A percentile compares a stretch with the other conserved stretches of the same genome.
Evolutionary conservation across 2,888 invertebrate species (phyloP).

Genomic region (Philereme transversata): DNA sequence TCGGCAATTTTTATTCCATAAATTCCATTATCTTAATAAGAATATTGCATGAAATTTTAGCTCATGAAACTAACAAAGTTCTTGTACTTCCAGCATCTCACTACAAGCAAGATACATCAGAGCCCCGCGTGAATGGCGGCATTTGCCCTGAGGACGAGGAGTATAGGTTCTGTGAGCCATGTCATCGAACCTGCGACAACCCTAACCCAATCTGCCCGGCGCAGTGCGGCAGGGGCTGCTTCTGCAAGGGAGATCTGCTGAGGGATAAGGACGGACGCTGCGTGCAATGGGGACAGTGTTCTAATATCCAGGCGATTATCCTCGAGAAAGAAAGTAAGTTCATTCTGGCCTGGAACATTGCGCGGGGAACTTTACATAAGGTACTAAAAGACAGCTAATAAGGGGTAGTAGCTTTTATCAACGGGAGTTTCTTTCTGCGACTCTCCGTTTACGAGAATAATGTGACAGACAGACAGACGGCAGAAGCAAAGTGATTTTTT

Average conservation of each 20-base stretch:
- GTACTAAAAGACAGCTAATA: too few relatives aligned
- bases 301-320: constrained; percentile 41
- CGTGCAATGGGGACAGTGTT: constrained; percentile 51
- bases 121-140: constrained; percentile 53
- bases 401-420: too few relatives aligned
- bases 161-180: constrained; percentile 65
- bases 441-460: too few relatives aligned
- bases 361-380: too few relatives aligned
- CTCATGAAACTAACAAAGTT: background rate
- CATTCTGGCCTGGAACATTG: too few relatives aligned
- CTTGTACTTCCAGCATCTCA: constrained; percentile 40
- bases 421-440: too few relatives aligned
- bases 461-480: too few relatives aligned
- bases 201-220: constrained; percentile 67
- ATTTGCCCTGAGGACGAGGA: constrained; percentile 59
- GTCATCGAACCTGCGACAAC: constrained; percentile 58
- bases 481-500: too few relatives aligned
- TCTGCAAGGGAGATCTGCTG: constrained; percentile 58
- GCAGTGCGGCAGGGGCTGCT: constrained; percentile 65
- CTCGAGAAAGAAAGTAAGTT: constrained; percentile 29
- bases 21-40: too few relatives aligned
- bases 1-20: too few relatives aligned
- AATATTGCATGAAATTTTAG: too few relatives aligned
- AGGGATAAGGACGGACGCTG: constrained; percentile 56
- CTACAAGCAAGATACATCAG: constrained; percentile 53